These are phyloP conservation scores for Halcyon smyrnensis DNA, from an alignment of 2,797 vertebrate genomes.

Conservation along the genomic window DNA sequence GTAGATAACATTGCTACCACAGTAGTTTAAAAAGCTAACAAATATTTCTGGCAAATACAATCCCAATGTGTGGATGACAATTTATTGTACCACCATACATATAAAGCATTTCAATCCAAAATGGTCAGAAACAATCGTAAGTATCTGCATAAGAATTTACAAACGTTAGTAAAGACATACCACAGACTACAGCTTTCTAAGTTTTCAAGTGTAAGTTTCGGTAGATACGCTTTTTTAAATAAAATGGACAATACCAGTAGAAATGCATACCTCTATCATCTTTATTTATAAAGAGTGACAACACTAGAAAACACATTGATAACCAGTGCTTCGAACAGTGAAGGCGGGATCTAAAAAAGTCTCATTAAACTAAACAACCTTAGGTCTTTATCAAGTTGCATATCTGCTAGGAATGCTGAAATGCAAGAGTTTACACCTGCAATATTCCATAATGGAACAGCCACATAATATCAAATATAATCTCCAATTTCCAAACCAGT, in stretches of 20 bases:
- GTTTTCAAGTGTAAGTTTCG: background rate
- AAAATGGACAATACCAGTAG: conserved; percentile 41
- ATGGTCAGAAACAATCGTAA: background rate
- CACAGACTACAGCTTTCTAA: background rate
- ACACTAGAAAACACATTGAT: conserved; percentile 82
- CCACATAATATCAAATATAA: conserved; percentile 79
- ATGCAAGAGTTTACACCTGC: conserved; percentile 71
- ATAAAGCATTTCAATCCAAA: conserved; percentile 37
- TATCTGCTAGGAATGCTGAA: conserved; percentile 75
- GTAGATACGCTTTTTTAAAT: conserved; percentile 16
- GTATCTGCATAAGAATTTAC: background rate
- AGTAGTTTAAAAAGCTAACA: background rate
- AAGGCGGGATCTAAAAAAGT: conserved; percentile 76
- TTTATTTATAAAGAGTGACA: conserved; percentile 83
- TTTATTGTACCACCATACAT: background rate
- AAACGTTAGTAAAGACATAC: background rate
- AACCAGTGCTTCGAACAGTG: conserved; percentile 77
- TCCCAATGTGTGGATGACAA: background rate
- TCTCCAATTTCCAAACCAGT: conserved; percentile 69
- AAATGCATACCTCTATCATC: conserved; percentile 52
- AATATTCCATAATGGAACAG: conserved; percentile 72
- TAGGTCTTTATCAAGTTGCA: conserved; percentile 68
- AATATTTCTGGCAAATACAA: background rate
- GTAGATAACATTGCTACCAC: background rate
- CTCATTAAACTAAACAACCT: conserved; percentile 60